Conservation (phyloP, 2,888 invertebrate genomes). For the Leptinotarsa tumamoca region DNA sequence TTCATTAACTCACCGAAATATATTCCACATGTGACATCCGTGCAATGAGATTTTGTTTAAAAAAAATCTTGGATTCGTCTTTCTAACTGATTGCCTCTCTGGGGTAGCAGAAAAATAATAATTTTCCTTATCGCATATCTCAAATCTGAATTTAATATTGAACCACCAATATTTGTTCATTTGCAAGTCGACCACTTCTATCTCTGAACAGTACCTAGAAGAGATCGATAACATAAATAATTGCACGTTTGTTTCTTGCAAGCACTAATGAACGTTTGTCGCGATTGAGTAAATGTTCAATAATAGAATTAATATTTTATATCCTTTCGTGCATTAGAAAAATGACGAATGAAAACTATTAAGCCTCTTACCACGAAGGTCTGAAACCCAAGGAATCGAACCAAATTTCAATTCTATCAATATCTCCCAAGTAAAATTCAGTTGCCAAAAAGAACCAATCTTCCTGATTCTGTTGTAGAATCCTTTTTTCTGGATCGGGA, state of each 20-base stretch:
- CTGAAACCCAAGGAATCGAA: conserved; percentile 52
- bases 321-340: too few relatives aligned
- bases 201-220: conserved; percentile 52
- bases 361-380: conserved; percentile 52
- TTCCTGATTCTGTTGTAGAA: conserved; percentile 51
- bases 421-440: conserved; percentile 48
- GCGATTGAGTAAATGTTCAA: too few relatives aligned
- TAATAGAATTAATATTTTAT: too few relatives aligned
- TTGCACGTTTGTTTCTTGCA: too few relatives aligned
- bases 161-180: conserved; percentile 50
- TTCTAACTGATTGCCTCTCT: neutral
- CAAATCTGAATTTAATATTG: conserved; percentile 49
- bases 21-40: conserved; percentile 36
- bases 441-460: conserved; percentile 56
- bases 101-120: conserved; percentile 27
- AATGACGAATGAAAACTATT: neutral
- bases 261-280: neutral
- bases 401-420: conserved; percentile 54
- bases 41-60: conserved; percentile 10
- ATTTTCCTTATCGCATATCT: conserved; percentile 37
- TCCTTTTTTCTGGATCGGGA: conserved; percentile 54
- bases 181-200: conserved; percentile 55
- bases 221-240: neutral
- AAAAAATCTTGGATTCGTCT: neutral
- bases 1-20: conserved; percentile 34